These are phyloP conservation scores for Chionomys nivalis DNA, from an alignment of 2,113 vertebrate genomes.

Conservation along the genomic window DNA sequence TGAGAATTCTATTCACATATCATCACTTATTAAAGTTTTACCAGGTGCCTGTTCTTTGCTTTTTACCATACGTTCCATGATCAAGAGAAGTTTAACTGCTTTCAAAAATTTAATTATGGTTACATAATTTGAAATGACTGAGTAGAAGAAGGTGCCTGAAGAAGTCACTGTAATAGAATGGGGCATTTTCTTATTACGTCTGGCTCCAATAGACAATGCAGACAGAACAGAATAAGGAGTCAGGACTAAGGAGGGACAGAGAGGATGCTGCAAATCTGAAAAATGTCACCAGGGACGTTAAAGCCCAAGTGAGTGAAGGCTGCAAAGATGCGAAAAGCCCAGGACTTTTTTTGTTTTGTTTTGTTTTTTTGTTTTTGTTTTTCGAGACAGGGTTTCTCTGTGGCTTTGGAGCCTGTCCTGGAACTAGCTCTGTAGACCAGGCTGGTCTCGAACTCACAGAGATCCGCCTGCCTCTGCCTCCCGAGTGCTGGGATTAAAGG, in stretches of 20 bases:
- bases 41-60: conserved; percentile 3
- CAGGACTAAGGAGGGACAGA: background rate
- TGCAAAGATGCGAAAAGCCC: background rate
- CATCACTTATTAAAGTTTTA: conserved; percentile 18
- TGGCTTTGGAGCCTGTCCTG: too few species aligned
- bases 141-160: background rate
- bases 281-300: background rate
- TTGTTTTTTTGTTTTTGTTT: too few species aligned
- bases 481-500: too few species aligned
- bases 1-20: conserved; percentile 13
- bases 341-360: too few species aligned
- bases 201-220: background rate
- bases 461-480: too few species aligned
- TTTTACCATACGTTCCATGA: background rate
- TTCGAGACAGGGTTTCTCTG: too few species aligned
- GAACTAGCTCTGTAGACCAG: too few species aligned
- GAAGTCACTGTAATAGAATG: background rate
- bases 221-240: conserved; percentile 1
- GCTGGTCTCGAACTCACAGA: too few species aligned
- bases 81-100: background rate
- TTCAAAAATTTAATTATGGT: conserved; percentile 17
- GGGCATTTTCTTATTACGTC: background rate
- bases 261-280: background rate
- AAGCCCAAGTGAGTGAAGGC: background rate
- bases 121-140: conserved; percentile 1